Percentiles rank a stretch among this genome's conserved stretches.
These are phyloP conservation scores for Siniperca scherzeri DNA, from an alignment of 2,797 vertebrate species.

Conservation along the genomic window DNA sequence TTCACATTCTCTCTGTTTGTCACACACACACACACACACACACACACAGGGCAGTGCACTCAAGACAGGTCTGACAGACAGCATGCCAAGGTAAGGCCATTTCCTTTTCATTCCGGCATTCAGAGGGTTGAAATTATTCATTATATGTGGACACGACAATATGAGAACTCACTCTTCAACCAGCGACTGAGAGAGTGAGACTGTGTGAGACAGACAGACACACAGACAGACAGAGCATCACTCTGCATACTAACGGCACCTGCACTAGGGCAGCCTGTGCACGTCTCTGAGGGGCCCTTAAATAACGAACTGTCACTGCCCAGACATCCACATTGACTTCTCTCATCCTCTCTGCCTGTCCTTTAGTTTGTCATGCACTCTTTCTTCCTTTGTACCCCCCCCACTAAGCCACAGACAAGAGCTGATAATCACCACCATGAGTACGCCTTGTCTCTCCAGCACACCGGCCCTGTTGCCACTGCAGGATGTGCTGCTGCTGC, in stretches of 20 bases:
- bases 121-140: constrained; percentile 76
- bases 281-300: constrained; percentile 78
- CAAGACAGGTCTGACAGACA: constrained; percentile 77
- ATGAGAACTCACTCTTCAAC: constrained; percentile 71
- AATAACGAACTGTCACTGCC: constrained; percentile 86
- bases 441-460: constrained; percentile 69
- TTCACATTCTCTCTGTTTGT: constrained; percentile 72
- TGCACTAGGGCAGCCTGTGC: constrained; percentile 80
- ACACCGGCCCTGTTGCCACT: constrained; percentile 77
- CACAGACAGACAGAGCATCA: constrained; percentile 72
- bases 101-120: constrained; percentile 80
- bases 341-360: constrained; percentile 55
- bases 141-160: constrained; percentile 74
- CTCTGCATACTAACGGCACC: constrained; percentile 83
- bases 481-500: constrained; percentile 72
- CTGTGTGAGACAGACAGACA: constrained; percentile 44
- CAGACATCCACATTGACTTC: constrained; percentile 83
- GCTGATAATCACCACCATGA: constrained; percentile 83
- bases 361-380: constrained; percentile 61
- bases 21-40: constrained; percentile 42
- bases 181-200: constrained; percentile 62
- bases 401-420: constrained; percentile 68
- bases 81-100: constrained; percentile 76
- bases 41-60: constrained; percentile 61
- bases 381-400: constrained; percentile 50